Percentiles rank a stretch among this genome's conserved stretches.
phyloP scores from a whole-genome alignment of 2,113 vertebrate species.

The Nicator chloris region DNA sequence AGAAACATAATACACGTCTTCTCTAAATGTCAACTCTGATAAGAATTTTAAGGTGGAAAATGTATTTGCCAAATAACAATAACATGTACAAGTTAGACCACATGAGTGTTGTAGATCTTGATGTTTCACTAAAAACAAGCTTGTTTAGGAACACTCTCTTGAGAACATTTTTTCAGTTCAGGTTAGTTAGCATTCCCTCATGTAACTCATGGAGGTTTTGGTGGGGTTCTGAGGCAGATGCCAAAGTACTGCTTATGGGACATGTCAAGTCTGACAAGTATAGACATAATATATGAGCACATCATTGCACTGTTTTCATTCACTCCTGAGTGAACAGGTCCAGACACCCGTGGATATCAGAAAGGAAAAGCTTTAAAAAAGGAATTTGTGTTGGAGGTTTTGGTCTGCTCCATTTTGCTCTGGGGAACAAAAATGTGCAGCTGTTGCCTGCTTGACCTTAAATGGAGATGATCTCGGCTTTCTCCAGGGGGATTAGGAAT shows the following conservation, averaged over 20 bases:
- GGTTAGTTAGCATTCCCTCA: background rate
- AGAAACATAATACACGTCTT: background rate
- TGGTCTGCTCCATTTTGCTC: conserved; percentile 42
- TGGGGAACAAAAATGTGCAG: conserved; percentile 49
- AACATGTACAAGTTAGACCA: background rate
- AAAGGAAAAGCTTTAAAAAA: background rate
- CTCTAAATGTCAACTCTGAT: background rate
- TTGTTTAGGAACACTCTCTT: background rate
- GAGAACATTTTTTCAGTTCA: background rate
- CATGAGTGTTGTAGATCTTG: background rate
- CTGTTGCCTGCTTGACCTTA: conserved; percentile 73
- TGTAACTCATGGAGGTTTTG: background rate
- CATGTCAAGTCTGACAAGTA: background rate
- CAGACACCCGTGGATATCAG: background rate
- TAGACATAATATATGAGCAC: background rate
- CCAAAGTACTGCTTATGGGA: background rate
- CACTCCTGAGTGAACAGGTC: background rate
- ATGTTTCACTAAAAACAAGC: background rate
- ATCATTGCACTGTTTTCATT: background rate
- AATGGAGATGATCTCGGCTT: conserved; percentile 73
- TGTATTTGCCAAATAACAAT: background rate
- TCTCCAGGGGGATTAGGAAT: conserved; percentile 69
- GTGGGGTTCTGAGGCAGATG: background rate
- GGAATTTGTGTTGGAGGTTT: background rate
- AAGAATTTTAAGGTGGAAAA: background rate